A percentile compares a stretch with the other conserved stretches of the same genome.
Evolutionary conservation across 1,140 invertebrate species (phyloP).

Genomic region (Brachionus paranguensis): DNA sequence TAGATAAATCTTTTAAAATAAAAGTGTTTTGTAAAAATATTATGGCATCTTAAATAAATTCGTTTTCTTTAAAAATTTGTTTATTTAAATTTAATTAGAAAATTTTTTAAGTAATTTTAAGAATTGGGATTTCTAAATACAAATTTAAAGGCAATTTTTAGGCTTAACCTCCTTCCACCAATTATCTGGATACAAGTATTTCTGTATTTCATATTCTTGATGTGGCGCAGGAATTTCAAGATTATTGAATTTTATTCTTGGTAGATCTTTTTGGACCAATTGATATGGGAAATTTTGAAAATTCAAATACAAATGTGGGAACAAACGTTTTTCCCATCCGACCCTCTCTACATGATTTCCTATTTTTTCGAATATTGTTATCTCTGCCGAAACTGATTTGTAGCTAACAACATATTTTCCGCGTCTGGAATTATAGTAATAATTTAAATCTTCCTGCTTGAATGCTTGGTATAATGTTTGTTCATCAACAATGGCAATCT

Average conservation of each 20-base stretch:
- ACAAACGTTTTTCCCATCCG: slow-evolving; percentile 60
- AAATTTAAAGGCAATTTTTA: slow-evolving; percentile 51
- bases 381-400: slow-evolving; percentile 43
- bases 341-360: slow-evolving; percentile 56
- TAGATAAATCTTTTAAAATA: no score
- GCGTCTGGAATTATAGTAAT: slow-evolving; percentile 54
- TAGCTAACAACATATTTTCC: slow-evolving; percentile 51
- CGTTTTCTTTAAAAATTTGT: no score
- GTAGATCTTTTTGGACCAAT: slow-evolving; percentile 58
- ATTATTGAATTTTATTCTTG: slow-evolving; percentile 55
- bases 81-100: no score
- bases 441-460: slow-evolving; percentile 46
- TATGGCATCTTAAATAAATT: no score
- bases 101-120: no score
- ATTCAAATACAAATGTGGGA: slow-evolving; percentile 61
- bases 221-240: slow-evolving; percentile 58
- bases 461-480: slow-evolving; percentile 52
- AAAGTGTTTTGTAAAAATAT: no score
- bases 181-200: slow-evolving; percentile 62
- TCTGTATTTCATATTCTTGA: slow-evolving; percentile 62
- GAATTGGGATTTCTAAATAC: not conserved
- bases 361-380: slow-evolving; percentile 55
- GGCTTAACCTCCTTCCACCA: slow-evolving; percentile 63
- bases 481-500: slow-evolving; percentile 54
- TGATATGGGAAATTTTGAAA: slow-evolving; percentile 61